Evolutionary conservation across 2,797 vertebrate genomes (phyloP), one percentile per base, ranked within the genome.

Genomic region (Propithecus perrieri): DNA sequence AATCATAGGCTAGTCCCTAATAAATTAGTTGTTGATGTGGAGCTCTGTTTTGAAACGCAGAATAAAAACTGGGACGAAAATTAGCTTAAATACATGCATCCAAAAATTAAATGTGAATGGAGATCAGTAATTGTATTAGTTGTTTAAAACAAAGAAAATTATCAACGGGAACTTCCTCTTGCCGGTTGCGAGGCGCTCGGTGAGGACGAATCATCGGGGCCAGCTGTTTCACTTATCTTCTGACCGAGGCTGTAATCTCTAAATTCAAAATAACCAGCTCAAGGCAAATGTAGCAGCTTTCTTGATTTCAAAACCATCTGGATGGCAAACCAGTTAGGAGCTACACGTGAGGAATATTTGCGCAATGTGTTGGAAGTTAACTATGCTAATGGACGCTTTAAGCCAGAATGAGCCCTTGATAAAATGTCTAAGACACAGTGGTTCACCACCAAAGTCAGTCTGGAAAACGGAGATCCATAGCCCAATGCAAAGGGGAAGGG

Each of bases 341-440:
- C 90, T 88, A 28, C 93, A 85, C 22, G 33, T 86, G 84, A 97
- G 97, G 98, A 97, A 87, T 85, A 91, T 72, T 84, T 81, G 69
- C 0, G 0, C 8, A 0, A 20, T 84, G 65, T 35, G 38, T 0
- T 97, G 97, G 96, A 98, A 95, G 92, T 96, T 80, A 95, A 97
- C 96, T 92, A 55, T 78, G 95, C 97, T 95, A 95, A 98, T 92
- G 96, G 97, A 97, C 98, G 93, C 78, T 93, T 61, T 95, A 96
- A 97, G 97, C 98, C 97, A 94, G 93, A 97, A 96, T 50, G 97
- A 97, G 75, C 74, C 94, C 89, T 91, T 95, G 80, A 69, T 93
- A 97, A 94, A 67, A 50, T 74, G 98, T 97, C 95, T 94, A 97
- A 95, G 95, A 97, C 92, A 50, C 41, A 88, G 48, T 5, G 94